A percentile compares a stretch with the other conserved stretches of the same genome.
phyloP scores from a whole-genome alignment of 2,888 invertebrate genomes.

The Escarpia spicata region DNA sequence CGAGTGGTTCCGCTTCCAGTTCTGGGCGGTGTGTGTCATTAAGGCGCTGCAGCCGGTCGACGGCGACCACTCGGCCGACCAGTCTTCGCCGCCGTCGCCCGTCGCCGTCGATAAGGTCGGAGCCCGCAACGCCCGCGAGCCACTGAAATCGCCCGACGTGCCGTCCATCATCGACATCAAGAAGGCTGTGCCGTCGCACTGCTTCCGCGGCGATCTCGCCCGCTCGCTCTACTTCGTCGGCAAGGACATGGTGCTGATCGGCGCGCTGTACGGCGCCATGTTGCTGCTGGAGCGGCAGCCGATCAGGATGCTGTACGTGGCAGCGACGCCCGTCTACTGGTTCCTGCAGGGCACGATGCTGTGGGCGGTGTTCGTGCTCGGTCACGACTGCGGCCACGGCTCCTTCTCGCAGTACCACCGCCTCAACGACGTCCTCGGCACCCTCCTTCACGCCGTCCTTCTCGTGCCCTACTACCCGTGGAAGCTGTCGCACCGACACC shows the following conservation, averaged over 20 bases:
- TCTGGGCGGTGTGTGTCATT: background rate
- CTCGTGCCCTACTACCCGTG: slow-evolving; percentile 54
- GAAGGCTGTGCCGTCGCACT: slow-evolving; percentile 21
- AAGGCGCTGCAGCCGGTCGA: slow-evolving; percentile 4
- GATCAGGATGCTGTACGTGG: slow-evolving; percentile 8
- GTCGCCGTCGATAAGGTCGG: slow-evolving; percentile 80
- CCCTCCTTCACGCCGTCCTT: slow-evolving; percentile 48
- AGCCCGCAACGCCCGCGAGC: slow-evolving; percentile 80
- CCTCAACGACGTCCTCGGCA: slow-evolving; percentile 52
- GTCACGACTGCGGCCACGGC: slow-evolving; percentile 56
- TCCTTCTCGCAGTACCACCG: slow-evolving; percentile 49
- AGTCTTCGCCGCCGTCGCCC: slow-evolving; percentile 55
- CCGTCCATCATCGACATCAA: slow-evolving; percentile 24
- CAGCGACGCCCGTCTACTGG: slow-evolving; percentile 18
- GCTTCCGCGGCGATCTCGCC: slow-evolving; percentile 19
- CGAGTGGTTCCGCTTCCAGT: slow-evolving; percentile 16
- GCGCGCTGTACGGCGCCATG: slow-evolving; percentile 14
- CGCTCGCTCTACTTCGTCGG: slow-evolving; percentile 20
- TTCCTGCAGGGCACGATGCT: slow-evolving; percentile 50
- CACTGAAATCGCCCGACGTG: slow-evolving; percentile 34
- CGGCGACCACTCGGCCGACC: background rate
- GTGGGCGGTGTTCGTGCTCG: slow-evolving; percentile 52
- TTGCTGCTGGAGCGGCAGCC: slow-evolving; percentile 19
- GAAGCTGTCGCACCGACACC: slow-evolving; percentile 54
- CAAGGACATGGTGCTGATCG: slow-evolving; percentile 20